Conservation (phyloP, 23 tunicate genomes). For the Halocynthia aurantium region DNA sequence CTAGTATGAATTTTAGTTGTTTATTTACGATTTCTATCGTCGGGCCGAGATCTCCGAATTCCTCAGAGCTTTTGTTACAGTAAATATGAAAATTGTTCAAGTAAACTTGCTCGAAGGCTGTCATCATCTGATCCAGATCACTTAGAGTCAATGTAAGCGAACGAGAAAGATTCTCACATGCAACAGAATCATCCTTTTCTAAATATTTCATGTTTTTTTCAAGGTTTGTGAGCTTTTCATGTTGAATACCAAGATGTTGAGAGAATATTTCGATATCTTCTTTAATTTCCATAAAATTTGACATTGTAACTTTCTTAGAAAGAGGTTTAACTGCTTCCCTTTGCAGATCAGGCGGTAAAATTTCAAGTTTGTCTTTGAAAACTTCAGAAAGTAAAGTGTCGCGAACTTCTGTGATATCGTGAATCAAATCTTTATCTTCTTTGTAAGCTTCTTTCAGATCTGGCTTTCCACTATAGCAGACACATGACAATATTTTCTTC, state of each 20-base stretch:
- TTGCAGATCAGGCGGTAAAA: constrained; percentile 12
- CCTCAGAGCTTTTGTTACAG: constrained; percentile 10
- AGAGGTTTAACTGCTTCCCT: background rate
- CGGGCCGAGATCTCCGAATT: constrained; percentile 13
- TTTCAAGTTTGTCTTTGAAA: background rate
- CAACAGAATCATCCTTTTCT: background rate
- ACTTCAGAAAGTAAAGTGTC: background rate
- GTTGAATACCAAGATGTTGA: background rate
- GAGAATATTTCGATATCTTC: background rate
- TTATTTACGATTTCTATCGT: constrained; percentile 7
- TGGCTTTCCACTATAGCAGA: background rate
- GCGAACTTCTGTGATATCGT: background rate
- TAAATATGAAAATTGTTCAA: constrained; percentile 13
- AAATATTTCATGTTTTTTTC: constrained; percentile 1
- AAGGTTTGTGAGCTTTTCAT: background rate
- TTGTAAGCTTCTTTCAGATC: background rate
- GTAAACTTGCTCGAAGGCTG: constrained; percentile 24
- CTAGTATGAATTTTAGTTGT: background rate
- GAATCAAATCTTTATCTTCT: background rate
- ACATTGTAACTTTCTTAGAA: background rate
- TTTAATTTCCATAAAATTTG: background rate
- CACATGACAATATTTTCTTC: background rate
- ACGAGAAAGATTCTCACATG: background rate
- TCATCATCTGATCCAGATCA: constrained; percentile 25
- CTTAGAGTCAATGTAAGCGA: constrained; percentile 10